Base-by-base conservation (phyloP, 2,113 vertebrate species). In the Bubo bubo region DNA sequence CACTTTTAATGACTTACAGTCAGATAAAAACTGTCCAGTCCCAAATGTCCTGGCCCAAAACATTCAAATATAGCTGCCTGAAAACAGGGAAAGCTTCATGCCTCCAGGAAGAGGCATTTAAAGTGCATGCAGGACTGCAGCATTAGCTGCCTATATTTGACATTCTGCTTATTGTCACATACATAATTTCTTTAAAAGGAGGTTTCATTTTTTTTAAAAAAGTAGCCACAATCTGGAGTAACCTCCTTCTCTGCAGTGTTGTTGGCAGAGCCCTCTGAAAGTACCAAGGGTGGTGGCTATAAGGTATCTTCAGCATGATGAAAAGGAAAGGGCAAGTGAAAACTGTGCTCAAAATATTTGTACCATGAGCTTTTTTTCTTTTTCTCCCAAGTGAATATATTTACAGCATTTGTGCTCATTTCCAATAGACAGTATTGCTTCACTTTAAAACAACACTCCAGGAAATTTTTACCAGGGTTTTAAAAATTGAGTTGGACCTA, bases 1-100 rank as follows among this genome's bases (percentile, higher is more conserved):
- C 75, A 79, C 68, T 94, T 97, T 95, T 95, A 98, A 98, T 26
- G 83, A 95, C 96, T 91, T 93, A 52, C 59, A 92, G 79, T 95
- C 60, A 96, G 86, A 93, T 83, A 95, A 97, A 97, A 97, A 92
- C 87, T 72, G 86, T 30, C 27, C 47, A 75, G 56, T 14, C 76
- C 8, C 3, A 39, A 92, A 86, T 63, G 13, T 73, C 84, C 73
- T 39, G 34, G 4, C 37, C 21, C 41, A 77, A 76, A 71, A 28
- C 35, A 52, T 58, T 83, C 32, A 64, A 92, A 80, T 34, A 56
- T 4, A 12, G 20, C 14, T 49, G 32, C 56, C 35, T 49, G 68
- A n/a, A 67, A 60, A 39, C 12, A 59, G 24, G 37, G 47, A 85
- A 37, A 30, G 14, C 7, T 87, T 79, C 37, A n/a, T 16, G 58